These are phyloP conservation scores for Coecobrya sp. DNA, from an alignment of 2,888 invertebrate species.

Conservation along the genomic window DNA sequence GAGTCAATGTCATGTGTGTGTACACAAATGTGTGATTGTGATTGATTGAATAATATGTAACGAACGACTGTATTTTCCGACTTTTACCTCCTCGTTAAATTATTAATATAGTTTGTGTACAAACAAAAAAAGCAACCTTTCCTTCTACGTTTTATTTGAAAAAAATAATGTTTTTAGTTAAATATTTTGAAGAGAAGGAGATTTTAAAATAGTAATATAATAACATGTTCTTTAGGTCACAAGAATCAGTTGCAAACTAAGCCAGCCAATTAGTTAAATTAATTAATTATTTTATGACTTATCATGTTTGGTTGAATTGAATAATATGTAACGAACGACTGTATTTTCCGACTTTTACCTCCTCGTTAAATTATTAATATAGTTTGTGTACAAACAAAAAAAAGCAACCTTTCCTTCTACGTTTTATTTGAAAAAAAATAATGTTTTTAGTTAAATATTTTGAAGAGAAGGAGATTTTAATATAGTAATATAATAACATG, in stretches of 20 bases:
- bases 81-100: not conserved
- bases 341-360: not conserved
- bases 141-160: not conserved
- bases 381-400: not conserved
- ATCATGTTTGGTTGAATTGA: not conserved
- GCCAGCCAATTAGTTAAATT: no score
- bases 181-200: no score
- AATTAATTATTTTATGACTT: no score
- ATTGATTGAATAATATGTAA: not conserved
- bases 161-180: no score
- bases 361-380: not conserved
- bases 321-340: not conserved
- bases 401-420: not conserved
- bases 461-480: no score
- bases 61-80: not conserved
- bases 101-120: not conserved
- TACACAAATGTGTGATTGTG: conserved; percentile 11
- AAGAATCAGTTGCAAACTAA: no score
- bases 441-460: no score
- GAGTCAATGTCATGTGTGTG: conserved; percentile 19
- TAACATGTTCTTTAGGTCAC: no score
- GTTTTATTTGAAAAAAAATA: not conserved
- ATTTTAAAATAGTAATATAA: no score
- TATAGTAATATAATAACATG: no score
- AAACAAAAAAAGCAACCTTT: not conserved